Percentiles rank a stretch among this genome's conserved stretches.
These are phyloP conservation scores for Conistra vaccinii DNA, from an alignment of 2,888 invertebrate genomes.

Conservation along the genomic window DNA sequence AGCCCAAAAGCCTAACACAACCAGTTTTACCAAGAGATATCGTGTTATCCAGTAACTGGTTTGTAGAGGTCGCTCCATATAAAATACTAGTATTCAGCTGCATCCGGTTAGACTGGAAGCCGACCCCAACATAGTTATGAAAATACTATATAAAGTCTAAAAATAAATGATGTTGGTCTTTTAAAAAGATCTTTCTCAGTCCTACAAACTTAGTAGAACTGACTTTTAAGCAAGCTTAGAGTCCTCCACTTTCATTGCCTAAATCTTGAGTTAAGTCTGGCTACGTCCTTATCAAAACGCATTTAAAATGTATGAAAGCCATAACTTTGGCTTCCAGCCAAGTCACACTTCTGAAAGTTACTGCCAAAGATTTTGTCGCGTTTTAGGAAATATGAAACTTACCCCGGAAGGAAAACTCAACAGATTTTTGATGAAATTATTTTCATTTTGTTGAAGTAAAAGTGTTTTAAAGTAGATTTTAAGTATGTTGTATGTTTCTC, in stretches of 20 bases:
- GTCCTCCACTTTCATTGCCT: not conserved
- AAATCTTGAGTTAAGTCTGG: conserved; percentile 21
- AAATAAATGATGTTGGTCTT: not conserved
- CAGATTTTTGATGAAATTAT: conserved; percentile 42
- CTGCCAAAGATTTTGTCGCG: conserved; percentile 33
- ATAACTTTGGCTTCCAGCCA: conserved; percentile 60
- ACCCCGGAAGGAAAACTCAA: conserved; percentile 25
- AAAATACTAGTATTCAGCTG: no score
- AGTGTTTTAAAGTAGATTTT: conserved; percentile 3
- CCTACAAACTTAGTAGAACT: not conserved
- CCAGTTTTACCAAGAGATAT: no score
- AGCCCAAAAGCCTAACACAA: no score
- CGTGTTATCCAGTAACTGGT: no score
- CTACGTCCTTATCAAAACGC: conserved; percentile 37
- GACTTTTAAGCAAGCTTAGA: conserved; percentile 2
- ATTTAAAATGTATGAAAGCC: conserved; percentile 54
- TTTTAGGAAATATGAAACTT: conserved; percentile 45
- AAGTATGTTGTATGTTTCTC: not conserved
- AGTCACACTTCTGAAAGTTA: conserved; percentile 47
- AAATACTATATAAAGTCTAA: no score
- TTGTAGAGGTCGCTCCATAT: no score
- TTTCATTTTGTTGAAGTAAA: not conserved
- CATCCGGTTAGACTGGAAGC: no score
- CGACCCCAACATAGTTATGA: no score
- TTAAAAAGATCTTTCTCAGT: not conserved